phyloP scores from a whole-genome alignment of 2,797 vertebrate species.

The Myotis pilosus region DNA sequence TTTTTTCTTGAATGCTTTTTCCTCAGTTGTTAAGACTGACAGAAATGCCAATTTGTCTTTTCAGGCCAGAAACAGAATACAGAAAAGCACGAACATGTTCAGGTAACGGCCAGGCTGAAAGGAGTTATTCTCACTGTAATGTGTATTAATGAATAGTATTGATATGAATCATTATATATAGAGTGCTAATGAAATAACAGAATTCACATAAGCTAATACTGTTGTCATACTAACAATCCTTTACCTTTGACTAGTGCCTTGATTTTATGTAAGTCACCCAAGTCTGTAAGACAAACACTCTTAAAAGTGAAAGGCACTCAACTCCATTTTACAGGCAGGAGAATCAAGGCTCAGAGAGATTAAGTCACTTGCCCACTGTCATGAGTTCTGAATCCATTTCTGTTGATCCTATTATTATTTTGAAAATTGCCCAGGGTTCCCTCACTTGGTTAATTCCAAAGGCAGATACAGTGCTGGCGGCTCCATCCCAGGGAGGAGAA shows the following conservation, averaged over 20 bases:
- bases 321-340: neutral
- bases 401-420: neutral
- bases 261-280: neutral
- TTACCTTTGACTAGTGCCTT: neutral
- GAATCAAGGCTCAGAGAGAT: neutral
- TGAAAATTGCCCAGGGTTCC: neutral
- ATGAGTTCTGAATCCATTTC: neutral
- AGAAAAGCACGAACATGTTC: conserved; percentile 83
- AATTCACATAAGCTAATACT: neutral
- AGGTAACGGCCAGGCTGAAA: conserved; percentile 78
- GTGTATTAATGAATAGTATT: neutral
- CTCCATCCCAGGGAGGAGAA: neutral
- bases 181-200: neutral
- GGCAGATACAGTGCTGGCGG: neutral
- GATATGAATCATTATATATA: neutral
- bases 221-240: neutral
- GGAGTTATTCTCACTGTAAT: neutral
- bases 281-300: neutral
- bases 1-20: conserved; percentile 52
- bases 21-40: neutral
- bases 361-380: neutral
- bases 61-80: conserved; percentile 84
- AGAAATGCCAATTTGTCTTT: conserved; percentile 73
- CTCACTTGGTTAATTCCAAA: neutral
- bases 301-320: neutral